Base-by-base conservation (phyloP, 2,888 invertebrate genomes). In the Argynnis bischoffii region DNA sequence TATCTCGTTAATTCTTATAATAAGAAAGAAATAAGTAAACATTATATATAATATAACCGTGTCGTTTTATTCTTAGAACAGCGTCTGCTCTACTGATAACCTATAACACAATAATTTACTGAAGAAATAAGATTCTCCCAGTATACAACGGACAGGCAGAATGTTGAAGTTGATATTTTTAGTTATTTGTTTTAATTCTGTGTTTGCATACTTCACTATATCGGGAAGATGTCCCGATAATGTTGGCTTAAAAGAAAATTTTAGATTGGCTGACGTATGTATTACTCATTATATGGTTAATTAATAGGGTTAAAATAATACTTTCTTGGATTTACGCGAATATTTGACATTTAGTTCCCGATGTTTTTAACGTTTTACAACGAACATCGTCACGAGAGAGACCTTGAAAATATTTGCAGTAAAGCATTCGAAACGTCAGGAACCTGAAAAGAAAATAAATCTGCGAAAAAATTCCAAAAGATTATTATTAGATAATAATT, bases 171-270 rank as follows among this genome's bases (percentile, higher is more conserved):
- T 79, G 66, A 64, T 83, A 53, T 18, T 77, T 48, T 72, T 79
- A 63, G 57, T 75, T 53, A 55, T 79, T 13, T 79, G 72, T 72
- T 59, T 83, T 13, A 79, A 72, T 61, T 69, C 75, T 75, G 85
- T 76, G 0, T 79, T 75, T 53, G 80, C 84, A 41, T 90, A 89
- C 73, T 90, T 89, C 11, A 90, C 88, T 3, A 69, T 85, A 55
- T 81, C 84, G 0, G 90, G 89, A 18, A 83, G 83, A 75, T 90
- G 90, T 74, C 90, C 89, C 0, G 84, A 87, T 59, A 82, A 81
- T 75, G 81, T 89, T 1, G 74, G 76, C 35, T 71, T 85, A 26
- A 80, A 87, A 70, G 82, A 83, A n/a, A 76, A 86, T 66, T 89
- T 90, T 50, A 76, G 80, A 64, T 71, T 89, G n/a, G 81, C 81